These are phyloP conservation scores for Atlantisia rogersi DNA, from an alignment of 2,113 vertebrate genomes.

Conservation along the genomic window DNA sequence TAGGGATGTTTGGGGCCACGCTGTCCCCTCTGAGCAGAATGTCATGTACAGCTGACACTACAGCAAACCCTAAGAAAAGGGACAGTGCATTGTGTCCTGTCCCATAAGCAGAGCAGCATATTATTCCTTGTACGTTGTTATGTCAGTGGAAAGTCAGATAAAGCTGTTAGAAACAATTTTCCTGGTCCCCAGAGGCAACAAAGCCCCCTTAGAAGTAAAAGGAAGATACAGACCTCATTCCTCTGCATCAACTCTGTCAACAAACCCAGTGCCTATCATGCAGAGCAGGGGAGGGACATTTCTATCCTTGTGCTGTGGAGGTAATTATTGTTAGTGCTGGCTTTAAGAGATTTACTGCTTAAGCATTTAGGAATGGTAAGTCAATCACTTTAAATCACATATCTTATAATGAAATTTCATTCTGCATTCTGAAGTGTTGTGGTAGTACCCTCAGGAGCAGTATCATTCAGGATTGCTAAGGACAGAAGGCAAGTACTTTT, in stretches of 20 bases:
- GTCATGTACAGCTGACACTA: background rate
- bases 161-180: background rate
- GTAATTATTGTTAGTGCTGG: background rate
- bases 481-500: background rate
- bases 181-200: background rate
- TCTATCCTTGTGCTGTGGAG: accelerated
- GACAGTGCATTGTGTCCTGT: background rate
- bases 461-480: background rate
- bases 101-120: background rate
- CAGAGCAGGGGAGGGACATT: background rate
- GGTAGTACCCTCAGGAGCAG: background rate
- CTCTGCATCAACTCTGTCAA: background rate
- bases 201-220: background rate
- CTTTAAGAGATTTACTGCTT: background rate
- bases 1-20: background rate
- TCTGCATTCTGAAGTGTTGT: background rate
- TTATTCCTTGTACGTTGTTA: background rate
- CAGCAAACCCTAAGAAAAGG: background rate
- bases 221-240: background rate
- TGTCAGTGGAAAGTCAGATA: background rate
- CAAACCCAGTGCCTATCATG: background rate
- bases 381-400: background rate
- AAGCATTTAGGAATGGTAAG: background rate
- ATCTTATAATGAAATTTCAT: background rate
- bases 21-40: background rate